Base-by-base conservation (phyloP, 2,888 invertebrate species). In the Therioaphis trifolii region DNA sequence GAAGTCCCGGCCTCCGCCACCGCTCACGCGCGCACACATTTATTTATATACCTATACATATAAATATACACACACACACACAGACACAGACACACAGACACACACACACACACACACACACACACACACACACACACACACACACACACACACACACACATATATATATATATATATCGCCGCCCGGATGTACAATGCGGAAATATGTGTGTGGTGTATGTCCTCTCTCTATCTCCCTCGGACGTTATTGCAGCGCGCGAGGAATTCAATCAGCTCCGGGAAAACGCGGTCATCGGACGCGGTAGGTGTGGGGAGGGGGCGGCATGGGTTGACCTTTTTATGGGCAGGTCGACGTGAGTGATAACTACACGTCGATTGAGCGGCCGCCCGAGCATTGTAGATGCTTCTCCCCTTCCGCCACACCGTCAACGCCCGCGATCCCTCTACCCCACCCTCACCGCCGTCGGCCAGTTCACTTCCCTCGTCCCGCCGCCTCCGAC, bases 291-390 rank as follows among this genome's bases (percentile, higher is more conserved):
- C n/a, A n/a, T n/a, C n/a, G n/a, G n/a, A n/a, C n/a, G n/a, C n/a
- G n/a, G n/a, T n/a, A n/a, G n/a, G n/a, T n/a, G n/a, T 18, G 1
- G 29, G 29, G 4, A 0, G 58, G 35, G 35, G 21, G 55, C 61
- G 29, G 15, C n/a, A 24, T 4, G 29, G 29, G 49, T 66, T 35
- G 77, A 66, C 66, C 77, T 77, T 77, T 77, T 77, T 66, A 66
- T 49, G 66, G 77, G 46, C 52, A 77, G 77, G 77, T 52, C 77
- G 49, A 46, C 77, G 66, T 52, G 66, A 52, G 66, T 52, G 66
- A 77, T 77, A 77, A 77, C 77, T 66, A 40, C 77, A 52, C 66
- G 77, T 77, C 77, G 77, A 66, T 77, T 12, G 66, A 77, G 21
- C 35, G 77, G 14, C n/a, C 63, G 21, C n/a, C 21, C 63, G 63